Base-by-base conservation (phyloP, 2,113 vertebrate species). In the Nansenia antarctica region DNA sequence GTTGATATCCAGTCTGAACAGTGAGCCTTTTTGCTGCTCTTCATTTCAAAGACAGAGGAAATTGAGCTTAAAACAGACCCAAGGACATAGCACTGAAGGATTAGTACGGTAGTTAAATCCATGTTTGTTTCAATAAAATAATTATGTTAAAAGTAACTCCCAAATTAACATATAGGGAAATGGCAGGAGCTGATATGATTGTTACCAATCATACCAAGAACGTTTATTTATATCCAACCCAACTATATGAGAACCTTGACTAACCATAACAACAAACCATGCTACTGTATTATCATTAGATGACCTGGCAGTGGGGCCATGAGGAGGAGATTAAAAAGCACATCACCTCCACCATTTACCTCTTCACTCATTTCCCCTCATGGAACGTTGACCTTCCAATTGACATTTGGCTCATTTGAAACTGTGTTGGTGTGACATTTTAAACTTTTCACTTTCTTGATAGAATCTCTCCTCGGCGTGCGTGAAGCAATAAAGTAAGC, bases 321-420 rank as follows among this genome's bases (percentile, higher is more conserved):
- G 12, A 22, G 20, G 55, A 69, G 62, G 29, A 57, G 61, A 65
- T 65, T 62, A 67, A 71, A 81, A 81, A 72, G 52, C 60, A n/a
- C n/a, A n/a, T n/a, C n/a, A n/a, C n/a, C n/a, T n/a, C n/a, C n/a
- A n/a, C n/a, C n/a, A n/a, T n/a, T n/a, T n/a, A n/a, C n/a, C n/a
- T 9, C 45, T 49, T n/a, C n/a, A 49, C 55, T 31, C 26, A 15
- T 30, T 15, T 31, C 29, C 29, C 1, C 6, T 31, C 49, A 29
- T 35, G 62, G 67, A 72, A 68, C 64, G 49, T 14, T 77, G 74
- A 75, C 83, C 79, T 82, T 82, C 78, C 32, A 49, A 76, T 58
- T 84, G 83, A 75, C 82, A 87, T 87, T 83, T 81, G 69, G 49
- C 78, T 81, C 45, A 35, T 49, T 65, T 79, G 73, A 74, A 75